Evolutionary conservation across 1,140 invertebrate genomes (phyloP), one percentile per base, ranked within the genome.

Genomic region (Drosophila bocqueti): DNA sequence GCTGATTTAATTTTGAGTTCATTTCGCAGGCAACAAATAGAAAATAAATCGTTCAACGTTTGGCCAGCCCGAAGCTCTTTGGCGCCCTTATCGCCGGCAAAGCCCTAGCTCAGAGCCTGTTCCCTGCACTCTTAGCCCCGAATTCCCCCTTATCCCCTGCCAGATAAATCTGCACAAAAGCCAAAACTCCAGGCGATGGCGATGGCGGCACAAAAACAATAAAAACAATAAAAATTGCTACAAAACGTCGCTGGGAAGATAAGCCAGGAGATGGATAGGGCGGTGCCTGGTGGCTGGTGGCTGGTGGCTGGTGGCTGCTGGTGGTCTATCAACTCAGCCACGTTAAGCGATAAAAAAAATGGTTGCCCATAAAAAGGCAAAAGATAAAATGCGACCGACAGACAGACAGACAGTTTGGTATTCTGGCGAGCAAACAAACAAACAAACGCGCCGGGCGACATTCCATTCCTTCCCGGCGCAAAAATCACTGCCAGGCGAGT

Each of bases 171-270:
- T 64, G 63, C 61, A 75, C 57, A 78, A 80, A 68, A 81, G 66
- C 67, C 78, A 78, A 71, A 71, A 71, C 81, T 68, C 52, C 45
- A 69, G 58, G 66, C 66, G 29, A 45, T 63, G 68, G 52, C 52
- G 18, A 54, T 58, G 58, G 40, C 69, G 68, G 62, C 78, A 74
- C 67, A 84, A 90, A 78, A 90, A 90, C 85, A 90, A 90, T 90
- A 90, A 90, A 83, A 90, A 91, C 85, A 90, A 90, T 90, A 90
- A 90, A 83, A 90, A 91, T 80, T 81, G 78, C 89, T 80, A 90
- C 79, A 85, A 91, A 90, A 86, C 65, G 82, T 79, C 67, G 85
- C 69, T 61, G 50, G 64, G 40, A 65, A 79, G 85, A 91, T 89
- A 90, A 90, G 76, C 60, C 62, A 64, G 34, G 31, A 80, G 71